Conservation (phyloP, 1,140 invertebrate genomes). For the Trachymyrmex cornetzi region DNA sequence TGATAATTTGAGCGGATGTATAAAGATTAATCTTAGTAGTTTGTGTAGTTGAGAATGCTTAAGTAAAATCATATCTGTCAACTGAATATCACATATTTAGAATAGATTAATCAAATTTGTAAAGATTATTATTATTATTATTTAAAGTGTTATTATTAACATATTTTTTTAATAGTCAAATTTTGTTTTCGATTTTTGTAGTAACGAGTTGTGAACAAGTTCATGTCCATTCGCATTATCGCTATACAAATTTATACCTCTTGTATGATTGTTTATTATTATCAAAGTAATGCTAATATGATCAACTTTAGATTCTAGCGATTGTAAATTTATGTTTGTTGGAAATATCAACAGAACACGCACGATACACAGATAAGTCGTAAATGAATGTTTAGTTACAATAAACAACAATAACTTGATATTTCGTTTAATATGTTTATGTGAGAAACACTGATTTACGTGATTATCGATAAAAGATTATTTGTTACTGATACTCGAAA, state of each 20-base stretch:
- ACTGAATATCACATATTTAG: slow-evolving; percentile 7
- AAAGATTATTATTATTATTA: not conserved
- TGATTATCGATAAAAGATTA: slow-evolving; percentile 28
- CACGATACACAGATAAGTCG: not conserved
- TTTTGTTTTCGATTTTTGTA: not conserved
- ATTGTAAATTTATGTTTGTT: slow-evolving; percentile 4
- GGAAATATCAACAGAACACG: slow-evolving; percentile 12
- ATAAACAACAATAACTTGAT: not conserved
- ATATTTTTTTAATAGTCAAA: not conserved
- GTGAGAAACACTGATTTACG: not conserved
- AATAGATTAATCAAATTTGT: not conserved
- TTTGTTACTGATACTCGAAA: not conserved
- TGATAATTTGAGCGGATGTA: slow-evolving; percentile 35
- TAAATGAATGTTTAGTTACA: slow-evolving; percentile 4
- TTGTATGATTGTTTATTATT: not conserved
- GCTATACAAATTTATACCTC: not conserved
- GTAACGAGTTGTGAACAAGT: not conserved
- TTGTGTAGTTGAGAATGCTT: not conserved
- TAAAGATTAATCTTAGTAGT: slow-evolving; percentile 58
- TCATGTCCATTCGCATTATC: too few relatives aligned
- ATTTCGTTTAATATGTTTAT: slow-evolving; percentile 11
- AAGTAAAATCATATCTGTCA: slow-evolving; percentile 1
- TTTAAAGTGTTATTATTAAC: not conserved
- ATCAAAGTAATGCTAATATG: slow-evolving; percentile 1
- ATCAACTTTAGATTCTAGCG: not conserved